These are phyloP conservation scores for Vespertilio murinus DNA, from an alignment of 2,797 vertebrate genomes.

Conservation along the genomic window DNA sequence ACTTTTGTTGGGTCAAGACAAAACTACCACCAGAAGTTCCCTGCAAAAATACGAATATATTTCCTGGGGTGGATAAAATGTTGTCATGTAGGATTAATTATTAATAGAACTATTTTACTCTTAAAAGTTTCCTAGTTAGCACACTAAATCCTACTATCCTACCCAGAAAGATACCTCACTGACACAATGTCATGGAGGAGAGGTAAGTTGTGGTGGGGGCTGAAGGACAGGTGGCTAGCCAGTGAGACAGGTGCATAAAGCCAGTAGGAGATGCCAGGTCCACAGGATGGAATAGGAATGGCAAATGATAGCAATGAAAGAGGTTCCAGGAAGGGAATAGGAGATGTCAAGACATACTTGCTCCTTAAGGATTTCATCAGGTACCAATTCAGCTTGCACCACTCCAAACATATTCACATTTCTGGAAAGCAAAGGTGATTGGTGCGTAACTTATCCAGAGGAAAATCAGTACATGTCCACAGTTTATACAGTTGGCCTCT, in stretches of 20 bases:
- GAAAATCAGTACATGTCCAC: slow-evolving; percentile 2
- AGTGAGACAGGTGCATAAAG: neutral
- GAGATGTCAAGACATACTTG: neutral
- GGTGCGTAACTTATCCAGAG: neutral
- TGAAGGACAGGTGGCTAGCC: neutral
- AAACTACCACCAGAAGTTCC: neutral
- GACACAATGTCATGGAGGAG: neutral
- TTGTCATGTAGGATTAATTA: neutral
- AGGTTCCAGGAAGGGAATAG: neutral
- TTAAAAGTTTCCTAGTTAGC: neutral
- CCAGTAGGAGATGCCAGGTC: neutral
- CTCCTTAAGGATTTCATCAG: neutral
- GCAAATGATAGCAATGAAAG: neutral
- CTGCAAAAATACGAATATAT: neutral
- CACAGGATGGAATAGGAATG: neutral
- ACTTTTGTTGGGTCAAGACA: neutral
- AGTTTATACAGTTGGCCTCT: neutral
- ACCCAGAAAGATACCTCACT: neutral
- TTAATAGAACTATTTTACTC: neutral
- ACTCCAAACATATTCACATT: neutral
- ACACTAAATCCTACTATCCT: neutral
- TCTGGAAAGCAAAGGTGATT: neutral
- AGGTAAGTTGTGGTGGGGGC: neutral
- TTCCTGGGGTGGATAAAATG: neutral
- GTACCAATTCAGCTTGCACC: neutral